A percentile compares a stretch with the other conserved stretches of the same genome.
These are phyloP conservation scores for Mimas tiliae DNA, from an alignment of 2,888 invertebrate species.

Conservation along the genomic window DNA sequence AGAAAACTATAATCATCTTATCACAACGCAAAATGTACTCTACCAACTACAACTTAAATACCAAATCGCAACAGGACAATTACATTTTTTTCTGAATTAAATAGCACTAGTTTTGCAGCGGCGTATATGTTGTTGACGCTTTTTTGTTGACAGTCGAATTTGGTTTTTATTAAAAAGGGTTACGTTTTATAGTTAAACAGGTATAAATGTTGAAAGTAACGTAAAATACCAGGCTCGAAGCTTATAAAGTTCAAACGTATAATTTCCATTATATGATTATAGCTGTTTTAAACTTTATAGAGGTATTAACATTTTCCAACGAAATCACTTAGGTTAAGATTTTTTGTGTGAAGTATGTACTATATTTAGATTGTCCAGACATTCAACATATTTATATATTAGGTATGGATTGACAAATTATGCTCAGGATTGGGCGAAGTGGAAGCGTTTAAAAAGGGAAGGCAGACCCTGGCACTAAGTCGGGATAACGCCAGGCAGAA, in stretches of 20 bases:
- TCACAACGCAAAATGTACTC: conserved; percentile 35
- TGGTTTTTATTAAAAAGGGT: not conserved
- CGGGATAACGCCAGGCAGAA: too few species aligned
- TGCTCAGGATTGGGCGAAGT: too few species aligned
- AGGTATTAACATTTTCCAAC: not conserved
- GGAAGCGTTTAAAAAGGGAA: too few species aligned
- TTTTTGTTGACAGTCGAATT: conserved; percentile 9
- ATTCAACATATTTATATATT: too few species aligned
- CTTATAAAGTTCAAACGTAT: conserved; percentile 27
- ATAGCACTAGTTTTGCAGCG: conserved; percentile 44
- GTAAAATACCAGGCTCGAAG: conserved; percentile 28
- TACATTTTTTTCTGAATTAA: conserved; percentile 31
- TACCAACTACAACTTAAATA: conserved; percentile 29
- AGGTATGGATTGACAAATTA: too few species aligned
- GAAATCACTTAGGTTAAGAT: not conserved
- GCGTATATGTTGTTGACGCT: conserved; percentile 29
- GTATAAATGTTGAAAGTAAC: conserved; percentile 4
- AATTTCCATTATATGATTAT: conserved; percentile 7
- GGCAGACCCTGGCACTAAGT: too few species aligned
- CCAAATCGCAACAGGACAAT: not conserved
- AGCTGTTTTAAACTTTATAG: not conserved
- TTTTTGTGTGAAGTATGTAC: not conserved
- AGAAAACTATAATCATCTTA: conserved; percentile 36
- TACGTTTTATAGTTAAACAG: not conserved
- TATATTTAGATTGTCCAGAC: not conserved